A percentile compares a stretch with the other conserved stretches of the same genome.
Conservation (phyloP, 2,888 invertebrate genomes). For the Melipona beecheii region DNA sequence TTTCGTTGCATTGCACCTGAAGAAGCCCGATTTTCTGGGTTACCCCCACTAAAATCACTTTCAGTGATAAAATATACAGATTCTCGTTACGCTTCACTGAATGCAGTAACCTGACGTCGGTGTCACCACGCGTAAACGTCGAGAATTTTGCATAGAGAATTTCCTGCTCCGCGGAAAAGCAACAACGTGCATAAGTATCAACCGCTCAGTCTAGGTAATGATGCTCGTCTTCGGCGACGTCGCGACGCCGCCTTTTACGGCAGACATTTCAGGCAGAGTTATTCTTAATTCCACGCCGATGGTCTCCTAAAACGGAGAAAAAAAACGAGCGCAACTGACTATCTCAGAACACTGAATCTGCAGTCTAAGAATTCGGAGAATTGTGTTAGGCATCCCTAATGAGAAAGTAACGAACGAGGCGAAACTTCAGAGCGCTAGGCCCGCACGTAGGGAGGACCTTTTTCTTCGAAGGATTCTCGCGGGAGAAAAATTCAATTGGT, state of each 20-base stretch:
- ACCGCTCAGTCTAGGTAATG: not conserved
- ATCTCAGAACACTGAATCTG: not conserved
- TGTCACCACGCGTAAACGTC: too few species aligned
- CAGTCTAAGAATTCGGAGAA: slow-evolving; percentile 41
- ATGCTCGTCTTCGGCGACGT: slow-evolving; percentile 4
- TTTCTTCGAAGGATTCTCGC: slow-evolving; percentile 9
- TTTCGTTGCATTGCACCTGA: too few species aligned
- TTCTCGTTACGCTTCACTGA: too few species aligned
- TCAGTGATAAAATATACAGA: too few species aligned
- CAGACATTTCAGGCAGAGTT: slow-evolving; percentile 1
- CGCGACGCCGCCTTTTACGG: slow-evolving; percentile 12
- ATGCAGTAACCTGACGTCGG: too few species aligned
- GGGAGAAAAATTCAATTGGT: slow-evolving; percentile 42
- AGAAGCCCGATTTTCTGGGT: too few species aligned
- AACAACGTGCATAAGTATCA: not conserved
- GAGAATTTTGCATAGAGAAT: too few species aligned
- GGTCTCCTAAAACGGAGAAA: not conserved
- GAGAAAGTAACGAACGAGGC: slow-evolving; percentile 57
- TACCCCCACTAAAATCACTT: too few species aligned
- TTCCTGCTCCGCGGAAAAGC: not conserved
- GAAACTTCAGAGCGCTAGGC: slow-evolving; percentile 46
- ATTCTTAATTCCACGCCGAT: slow-evolving; percentile 39
- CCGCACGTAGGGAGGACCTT: not conserved
- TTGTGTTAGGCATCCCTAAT: slow-evolving; percentile 59
- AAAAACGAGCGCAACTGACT: not conserved